A percentile compares a stretch with the other conserved stretches of the same genome.
Conservation (phyloP, 1,140 invertebrate genomes). For the Apis cerana region DNA sequence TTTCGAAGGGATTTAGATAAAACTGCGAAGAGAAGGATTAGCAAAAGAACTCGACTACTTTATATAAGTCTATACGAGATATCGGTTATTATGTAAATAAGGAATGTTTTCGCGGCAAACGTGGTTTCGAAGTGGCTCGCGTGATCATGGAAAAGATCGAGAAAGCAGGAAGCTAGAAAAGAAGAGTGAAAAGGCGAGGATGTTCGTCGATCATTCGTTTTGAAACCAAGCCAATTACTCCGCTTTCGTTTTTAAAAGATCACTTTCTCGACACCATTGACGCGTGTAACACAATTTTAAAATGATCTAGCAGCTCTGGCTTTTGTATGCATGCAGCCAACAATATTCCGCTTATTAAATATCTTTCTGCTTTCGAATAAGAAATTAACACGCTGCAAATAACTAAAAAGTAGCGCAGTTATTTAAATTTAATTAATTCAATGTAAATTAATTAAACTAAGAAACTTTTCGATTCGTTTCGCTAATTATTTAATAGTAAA, state of each 20-base stretch:
- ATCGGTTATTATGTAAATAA: constrained; percentile 16
- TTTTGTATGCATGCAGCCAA: neutral
- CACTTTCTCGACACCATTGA: neutral
- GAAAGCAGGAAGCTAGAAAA: constrained; percentile 28
- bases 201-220: constrained; percentile 14
- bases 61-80: neutral
- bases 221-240: constrained; percentile 1
- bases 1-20: neutral
- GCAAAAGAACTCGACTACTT: too few relatives aligned
- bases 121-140: constrained; percentile 26
- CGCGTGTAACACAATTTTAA: neutral
- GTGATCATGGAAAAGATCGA: constrained; percentile 32
- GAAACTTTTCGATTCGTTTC: neutral
- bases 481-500: neutral
- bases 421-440: neutral
- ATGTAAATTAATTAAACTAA: neutral
- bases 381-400: neutral
- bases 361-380: neutral
- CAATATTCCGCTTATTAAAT: neutral
- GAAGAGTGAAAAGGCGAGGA: constrained; percentile 17
- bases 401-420: neutral
- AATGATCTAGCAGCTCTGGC: neutral
- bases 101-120: neutral
- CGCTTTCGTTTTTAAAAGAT: constrained; percentile 31
- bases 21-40: neutral